Conservation (phyloP, 1,140 invertebrate species). For the Drusus annulatus region DNA sequence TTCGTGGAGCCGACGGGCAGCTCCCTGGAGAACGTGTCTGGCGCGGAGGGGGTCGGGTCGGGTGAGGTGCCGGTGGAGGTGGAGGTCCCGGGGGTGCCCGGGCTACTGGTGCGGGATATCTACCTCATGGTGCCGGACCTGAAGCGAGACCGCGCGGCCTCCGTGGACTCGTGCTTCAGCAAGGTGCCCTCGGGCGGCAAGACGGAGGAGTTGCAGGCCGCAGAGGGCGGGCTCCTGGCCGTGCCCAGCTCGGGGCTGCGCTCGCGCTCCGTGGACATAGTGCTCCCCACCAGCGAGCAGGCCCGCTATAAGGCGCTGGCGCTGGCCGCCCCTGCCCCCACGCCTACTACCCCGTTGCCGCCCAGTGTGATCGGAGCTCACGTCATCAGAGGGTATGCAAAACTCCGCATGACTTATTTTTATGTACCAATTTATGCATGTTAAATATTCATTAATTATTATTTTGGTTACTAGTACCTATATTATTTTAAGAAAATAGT, state of each 20-base stretch:
- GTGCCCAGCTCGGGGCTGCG: slow-evolving; percentile 78
- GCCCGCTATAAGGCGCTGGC: slow-evolving; percentile 86
- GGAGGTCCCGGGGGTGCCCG: slow-evolving; percentile 62
- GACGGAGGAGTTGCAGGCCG: slow-evolving; percentile 77
- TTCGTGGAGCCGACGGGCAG: slow-evolving; percentile 80
- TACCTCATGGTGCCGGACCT: slow-evolving; percentile 87
- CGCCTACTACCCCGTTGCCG: slow-evolving; percentile 63
- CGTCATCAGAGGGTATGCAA: slow-evolving; percentile 66
- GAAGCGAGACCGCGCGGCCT: slow-evolving; percentile 85
- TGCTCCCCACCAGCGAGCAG: slow-evolving; percentile 88
- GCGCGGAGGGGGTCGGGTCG: slow-evolving; percentile 63
- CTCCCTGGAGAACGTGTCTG: slow-evolving; percentile 75
- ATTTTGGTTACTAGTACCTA: neutral
- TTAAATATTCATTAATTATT: neutral
- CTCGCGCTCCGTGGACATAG: slow-evolving; percentile 93
- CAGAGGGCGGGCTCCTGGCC: slow-evolving; percentile 73
- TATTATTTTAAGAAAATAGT: neutral
- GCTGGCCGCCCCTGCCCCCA: slow-evolving; percentile 68
- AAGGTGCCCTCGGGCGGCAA: slow-evolving; percentile 79
- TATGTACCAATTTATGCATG: neutral
- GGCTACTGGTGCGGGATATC: slow-evolving; percentile 77
- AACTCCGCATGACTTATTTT: slow-evolving; percentile 14
- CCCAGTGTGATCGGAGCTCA: slow-evolving; percentile 60
- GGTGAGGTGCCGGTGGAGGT: slow-evolving; percentile 70
- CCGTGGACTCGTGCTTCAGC: slow-evolving; percentile 86